Evolutionary conservation across 2,797 vertebrate species (phyloP), one percentile per base, ranked within the genome.

Genomic region (Anguilla marmorata): DNA sequence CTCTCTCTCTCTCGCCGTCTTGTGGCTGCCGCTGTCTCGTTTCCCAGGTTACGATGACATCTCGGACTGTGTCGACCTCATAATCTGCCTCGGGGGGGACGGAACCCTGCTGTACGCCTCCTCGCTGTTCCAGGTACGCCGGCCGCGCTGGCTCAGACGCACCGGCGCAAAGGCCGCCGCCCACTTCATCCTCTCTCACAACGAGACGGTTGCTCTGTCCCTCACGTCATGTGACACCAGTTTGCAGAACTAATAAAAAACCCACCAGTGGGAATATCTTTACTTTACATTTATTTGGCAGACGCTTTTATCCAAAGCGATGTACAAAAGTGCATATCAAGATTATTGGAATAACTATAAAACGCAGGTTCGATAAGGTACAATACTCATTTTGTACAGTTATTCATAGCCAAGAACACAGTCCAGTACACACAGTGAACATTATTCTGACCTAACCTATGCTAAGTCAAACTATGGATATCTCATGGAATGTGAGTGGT

Each of bases 81-180:
- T 97, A 85, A 96, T 97, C 91, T 97, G 96, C 91, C 93, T 97
- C 90, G 96, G 96, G 8, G 96, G 96, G 9, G 96, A 97, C 27
- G 96, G 96, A 3, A 97, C 96, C 30, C 92, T 97, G 85, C 95
- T 97, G 11, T 97, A 97, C 0, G 96, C 96, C 52, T 97, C 96
- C 14, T 97, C 96, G 24, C 94, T 97, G 27, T 97, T 97, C 90
- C 96, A 97, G 95, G 96, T 96, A 93, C 2, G 72, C 63, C 24
- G 63, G n/a, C 63, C 5, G n/a, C 24, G 11, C 60, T 66, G 4
- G 60, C 16, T 9, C 60, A 66, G 60, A n/a, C n/a, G 5, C 63
- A 27, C 63, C 63, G n/a, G 63, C 24, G n/a, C 12, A 27, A 27
- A 2, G n/a, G 24, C 24, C 21, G 9, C 21, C n/a, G 9, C 24